A percentile compares a stretch with the other conserved stretches of the same genome.
Evolutionary conservation across 2,113 vertebrate genomes (phyloP).

Genomic region (Microcebus tavaratra): DNA sequence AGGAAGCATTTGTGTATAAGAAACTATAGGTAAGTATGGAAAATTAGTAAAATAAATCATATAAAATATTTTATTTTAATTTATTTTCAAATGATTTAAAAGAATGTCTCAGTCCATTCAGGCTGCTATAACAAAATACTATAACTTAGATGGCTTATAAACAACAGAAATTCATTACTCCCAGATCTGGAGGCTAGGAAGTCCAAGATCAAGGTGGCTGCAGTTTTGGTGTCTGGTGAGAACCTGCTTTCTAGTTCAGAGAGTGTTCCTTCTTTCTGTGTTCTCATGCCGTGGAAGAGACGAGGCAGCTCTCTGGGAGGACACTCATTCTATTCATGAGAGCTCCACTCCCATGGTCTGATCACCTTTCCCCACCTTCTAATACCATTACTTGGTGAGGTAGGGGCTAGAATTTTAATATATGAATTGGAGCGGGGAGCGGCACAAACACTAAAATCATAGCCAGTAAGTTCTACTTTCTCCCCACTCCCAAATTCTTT

Average conservation of each 20-base stretch:
- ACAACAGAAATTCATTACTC: not conserved
- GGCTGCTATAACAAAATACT: not conserved
- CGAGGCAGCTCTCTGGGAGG: not conserved
- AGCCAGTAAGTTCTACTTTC: not conserved
- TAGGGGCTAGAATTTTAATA: not conserved
- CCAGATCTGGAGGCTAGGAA: not conserved
- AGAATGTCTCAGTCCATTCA: not conserved
- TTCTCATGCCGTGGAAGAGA: not conserved
- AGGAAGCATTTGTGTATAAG: not conserved
- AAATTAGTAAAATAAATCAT: not conserved
- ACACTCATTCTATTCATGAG: no score
- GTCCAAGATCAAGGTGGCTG: not conserved
- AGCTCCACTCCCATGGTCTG: not conserved
- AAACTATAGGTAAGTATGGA: not conserved
- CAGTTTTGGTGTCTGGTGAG: not conserved
- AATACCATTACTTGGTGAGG: not conserved
- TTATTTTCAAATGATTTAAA: not conserved
- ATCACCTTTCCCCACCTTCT: not conserved
- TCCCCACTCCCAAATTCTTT: not conserved
- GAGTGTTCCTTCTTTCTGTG: rapidly evolving
- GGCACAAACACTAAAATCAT: not conserved
- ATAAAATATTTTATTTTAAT: not conserved
- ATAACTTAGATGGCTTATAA: not conserved
- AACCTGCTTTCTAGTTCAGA: not conserved
- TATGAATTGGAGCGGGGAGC: no score